Conservation (phyloP, 2,113 vertebrate species). For the Gobio gobio region DNA sequence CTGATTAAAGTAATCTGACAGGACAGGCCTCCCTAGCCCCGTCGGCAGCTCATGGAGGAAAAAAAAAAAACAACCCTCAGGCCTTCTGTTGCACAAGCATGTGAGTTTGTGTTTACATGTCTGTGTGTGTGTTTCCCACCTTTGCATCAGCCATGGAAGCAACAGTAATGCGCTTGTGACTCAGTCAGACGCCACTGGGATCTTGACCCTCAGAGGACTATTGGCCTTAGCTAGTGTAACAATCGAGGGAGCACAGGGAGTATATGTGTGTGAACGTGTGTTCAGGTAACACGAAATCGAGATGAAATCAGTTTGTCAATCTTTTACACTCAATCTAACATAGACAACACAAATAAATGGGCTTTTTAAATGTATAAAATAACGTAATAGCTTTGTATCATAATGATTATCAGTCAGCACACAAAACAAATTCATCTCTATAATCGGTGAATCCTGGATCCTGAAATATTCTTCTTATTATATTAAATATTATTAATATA, state of each 20-base stretch:
- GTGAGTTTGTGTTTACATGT: slow-evolving; percentile 22
- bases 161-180: slow-evolving; percentile 19
- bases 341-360: not conserved
- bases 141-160: slow-evolving; percentile 34
- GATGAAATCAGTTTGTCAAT: not conserved
- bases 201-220: slow-evolving; percentile 28
- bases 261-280: slow-evolving; percentile 27
- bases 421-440: no score
- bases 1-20: slow-evolving; percentile 74
- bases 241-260: not conserved
- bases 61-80: slow-evolving; percentile 64
- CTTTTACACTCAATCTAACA: not conserved
- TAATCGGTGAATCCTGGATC: no score
- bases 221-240: not conserved
- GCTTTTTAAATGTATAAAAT: not conserved
- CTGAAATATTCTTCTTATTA: no score
- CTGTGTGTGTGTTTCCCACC: slow-evolving; percentile 26
- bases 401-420: no score
- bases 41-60: slow-evolving; percentile 56
- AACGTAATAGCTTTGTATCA: no score
- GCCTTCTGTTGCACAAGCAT: slow-evolving; percentile 38
- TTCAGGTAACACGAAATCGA: not conserved
- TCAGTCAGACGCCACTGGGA: slow-evolving; percentile 20
- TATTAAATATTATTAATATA: no score
- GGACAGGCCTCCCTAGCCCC: slow-evolving; percentile 60